Evolutionary conservation across 2,113 vertebrate species (phyloP), one percentile per base, ranked within the genome.

Genomic region (Dipodomys merriami): DNA sequence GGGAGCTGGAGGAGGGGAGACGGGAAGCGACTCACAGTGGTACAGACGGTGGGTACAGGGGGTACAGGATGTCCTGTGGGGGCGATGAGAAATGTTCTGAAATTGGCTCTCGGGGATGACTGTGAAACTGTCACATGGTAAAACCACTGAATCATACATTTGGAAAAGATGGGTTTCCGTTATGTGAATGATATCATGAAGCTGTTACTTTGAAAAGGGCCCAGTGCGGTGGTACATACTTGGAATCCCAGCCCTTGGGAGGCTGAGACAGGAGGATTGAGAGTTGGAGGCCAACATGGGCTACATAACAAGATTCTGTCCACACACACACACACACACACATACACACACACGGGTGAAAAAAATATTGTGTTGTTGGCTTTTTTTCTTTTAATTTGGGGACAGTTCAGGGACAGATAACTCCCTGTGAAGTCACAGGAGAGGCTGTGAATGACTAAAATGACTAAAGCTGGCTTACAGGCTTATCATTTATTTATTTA

Each of bases 161-260:
- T 81, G 39, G 10, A 29, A 77, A 87, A 15, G 19, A 23, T 73
- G 22, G 60, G 13, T 60, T 83, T 65, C 68, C 29, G 5, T 7
- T 87, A 39, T 25, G 65, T 84, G 93, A 39, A 25, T 77, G 62
- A 62, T 19, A 73, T 68, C 73, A 76, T 76, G 86, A 96, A 83
- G 19, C 12, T 64, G 23, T 11, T 69, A 2, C 67, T 93, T 76
- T 71, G 68, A 16, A 39, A 81, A 90, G 71, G 20, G 22, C 62
- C 62, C 19, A 23, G 62, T 4, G 62, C 23, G 62, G 62, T 64
- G 62, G 23, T 25, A 12, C 22, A 64, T 22, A 1, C 62, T 7
- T 23, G 62, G 5, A 64, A 23, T 64, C 62, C 62, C 62, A 23
- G 62, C 9, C 19, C 23, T 64, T 7, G 5, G 62, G 11, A 64